Evolutionary conservation across 2,113 vertebrate species (phyloP).

Genomic region (Laterallus jamaicensis): DNA sequence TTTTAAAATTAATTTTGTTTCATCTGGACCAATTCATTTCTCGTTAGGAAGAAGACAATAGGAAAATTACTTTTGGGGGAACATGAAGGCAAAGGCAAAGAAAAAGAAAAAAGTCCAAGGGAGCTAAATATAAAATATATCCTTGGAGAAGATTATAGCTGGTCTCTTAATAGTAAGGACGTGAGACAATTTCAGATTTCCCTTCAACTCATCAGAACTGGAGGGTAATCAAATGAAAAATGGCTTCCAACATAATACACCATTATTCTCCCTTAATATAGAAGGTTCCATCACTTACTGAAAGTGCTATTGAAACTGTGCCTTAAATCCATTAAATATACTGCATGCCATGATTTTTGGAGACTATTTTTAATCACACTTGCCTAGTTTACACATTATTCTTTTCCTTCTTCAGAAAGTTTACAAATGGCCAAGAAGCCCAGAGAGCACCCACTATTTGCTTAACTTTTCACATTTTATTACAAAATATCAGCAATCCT

Average conservation of each 20-base stretch:
- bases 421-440: background rate
- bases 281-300: background rate
- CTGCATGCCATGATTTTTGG: background rate
- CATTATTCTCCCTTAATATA: background rate
- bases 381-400: background rate
- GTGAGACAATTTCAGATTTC: constrained; percentile 21
- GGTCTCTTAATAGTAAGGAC: constrained; percentile 23
- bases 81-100: background rate
- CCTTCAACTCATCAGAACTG: constrained; percentile 28
- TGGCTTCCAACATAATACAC: background rate
- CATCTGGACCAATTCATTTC: constrained; percentile 24
- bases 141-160: constrained; percentile 40
- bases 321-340: background rate
- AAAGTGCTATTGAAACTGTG: background rate
- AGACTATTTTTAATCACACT: background rate
- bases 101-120: background rate
- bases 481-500: background rate
- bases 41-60: constrained; percentile 40
- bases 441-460: background rate
- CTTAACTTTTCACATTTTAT: background rate
- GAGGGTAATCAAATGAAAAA: constrained; percentile 54
- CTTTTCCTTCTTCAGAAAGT: background rate
- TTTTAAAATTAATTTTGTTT: constrained; percentile 31
- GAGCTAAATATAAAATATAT: constrained; percentile 50
- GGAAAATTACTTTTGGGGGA: constrained; percentile 41